These are phyloP conservation scores for Hydrocynus forskahlii DNA, from an alignment of 2,797 vertebrate species.

Conservation along the genomic window DNA sequence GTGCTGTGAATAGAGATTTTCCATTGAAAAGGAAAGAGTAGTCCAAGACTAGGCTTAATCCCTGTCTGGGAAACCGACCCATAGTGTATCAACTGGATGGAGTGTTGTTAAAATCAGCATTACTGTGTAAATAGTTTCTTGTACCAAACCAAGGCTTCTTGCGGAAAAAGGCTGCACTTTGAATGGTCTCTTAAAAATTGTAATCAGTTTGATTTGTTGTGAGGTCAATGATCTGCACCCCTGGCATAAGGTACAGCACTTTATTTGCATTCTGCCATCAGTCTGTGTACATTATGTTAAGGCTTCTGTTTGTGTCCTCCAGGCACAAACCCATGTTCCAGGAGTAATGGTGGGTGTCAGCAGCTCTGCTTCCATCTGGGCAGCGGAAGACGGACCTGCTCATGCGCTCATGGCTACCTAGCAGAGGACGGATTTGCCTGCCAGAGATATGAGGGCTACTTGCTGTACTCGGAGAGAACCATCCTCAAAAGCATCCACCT, in stretches of 20 bases:
- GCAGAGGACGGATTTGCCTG: conserved; percentile 89
- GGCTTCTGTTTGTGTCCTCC: conserved; percentile 16
- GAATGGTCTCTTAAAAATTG: background rate
- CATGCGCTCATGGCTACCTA: conserved; percentile 93
- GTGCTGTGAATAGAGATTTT: no score
- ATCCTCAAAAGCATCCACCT: conserved; percentile 97
- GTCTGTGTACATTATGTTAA: background rate
- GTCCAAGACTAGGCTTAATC: no score
- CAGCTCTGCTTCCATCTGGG: conserved; percentile 96
- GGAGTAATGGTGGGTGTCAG: conserved; percentile 92
- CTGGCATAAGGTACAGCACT: background rate
- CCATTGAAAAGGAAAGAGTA: no score
- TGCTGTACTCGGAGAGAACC: conserved; percentile 95
- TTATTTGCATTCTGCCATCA: background rate
- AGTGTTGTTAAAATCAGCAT: conserved; percentile 4
- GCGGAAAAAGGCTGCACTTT: background rate
- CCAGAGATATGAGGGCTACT: conserved; percentile 92
- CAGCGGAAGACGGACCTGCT: conserved; percentile 83
- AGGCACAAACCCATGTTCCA: conserved; percentile 94
- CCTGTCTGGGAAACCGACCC: no score
- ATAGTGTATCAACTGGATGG: background rate
- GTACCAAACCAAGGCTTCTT: background rate
- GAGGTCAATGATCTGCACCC: background rate
- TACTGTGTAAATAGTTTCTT: background rate
- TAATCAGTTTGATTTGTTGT: background rate